Base-by-base conservation (phyloP, 2,797 vertebrate genomes). In the Sebastes oblongus region DNA sequence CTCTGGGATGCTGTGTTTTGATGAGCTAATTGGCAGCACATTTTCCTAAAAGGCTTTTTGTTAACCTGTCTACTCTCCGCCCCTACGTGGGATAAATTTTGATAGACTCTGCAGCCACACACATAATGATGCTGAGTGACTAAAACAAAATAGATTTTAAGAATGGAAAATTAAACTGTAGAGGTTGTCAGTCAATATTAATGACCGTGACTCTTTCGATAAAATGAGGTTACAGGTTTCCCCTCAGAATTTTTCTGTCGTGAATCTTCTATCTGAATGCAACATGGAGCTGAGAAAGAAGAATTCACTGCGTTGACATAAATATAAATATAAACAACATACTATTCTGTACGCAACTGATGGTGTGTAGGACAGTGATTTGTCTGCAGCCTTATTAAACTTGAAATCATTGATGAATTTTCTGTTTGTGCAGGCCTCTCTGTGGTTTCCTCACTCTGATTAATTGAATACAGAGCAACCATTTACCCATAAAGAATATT, bases 21-120 rank as follows among this genome's bases (percentile, higher is more conserved):
- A 91, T 80, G 79, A 90, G 77, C 76, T 86, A 80, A 91, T 90
- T 84, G 87, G 80, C 65, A 42, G 55, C 83, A 39, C 66, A 76
- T 89, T 85, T 62, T 84, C 66, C 72, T 91, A 73, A 93, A 91
- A 90, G 82, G 80, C 81, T 88, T 91, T 89, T 88, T 84, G 76
- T 87, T 89, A 92, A 85, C 82, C 76, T 59, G 66, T 86, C 74
- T 50, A 6, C 75, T 67, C 76, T 22, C 50, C 3, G 4, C 59
- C 66, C 22, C 67, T 12, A 77, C 29, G 59, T 12, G 20, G 54
- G 73, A 62, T 25, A 66, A 7, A 65, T 84, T 76, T 64, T 81
- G 62, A 87, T 86, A 32, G 65, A 70, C 83, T 81, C 52, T 32
- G 54, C 58, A 27, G 55, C 66, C 36, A 18, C 36, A n/a, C 46